Conservation (phyloP, 2,888 invertebrate genomes). For the Nomada ruficornis region DNA sequence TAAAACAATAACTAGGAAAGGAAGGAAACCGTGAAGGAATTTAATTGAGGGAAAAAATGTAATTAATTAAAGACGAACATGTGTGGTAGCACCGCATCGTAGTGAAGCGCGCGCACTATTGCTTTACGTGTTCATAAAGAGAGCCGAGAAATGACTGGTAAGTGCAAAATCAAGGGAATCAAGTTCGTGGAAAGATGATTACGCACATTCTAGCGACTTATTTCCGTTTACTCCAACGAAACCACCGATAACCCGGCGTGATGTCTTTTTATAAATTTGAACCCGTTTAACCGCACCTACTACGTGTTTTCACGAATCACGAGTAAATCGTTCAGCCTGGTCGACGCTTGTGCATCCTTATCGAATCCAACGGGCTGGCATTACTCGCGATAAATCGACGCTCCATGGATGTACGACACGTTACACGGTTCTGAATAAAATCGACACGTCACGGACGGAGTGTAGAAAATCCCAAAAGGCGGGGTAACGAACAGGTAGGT, state of each 20-base stretch:
- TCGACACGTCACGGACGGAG: slow-evolving; percentile 2
- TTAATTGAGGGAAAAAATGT: background rate
- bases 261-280: slow-evolving; percentile 34
- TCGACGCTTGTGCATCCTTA: slow-evolving; percentile 17
- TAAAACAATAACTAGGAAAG: slow-evolving; percentile 20
- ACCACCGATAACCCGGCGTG: background rate
- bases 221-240: background rate
- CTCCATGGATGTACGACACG: background rate
- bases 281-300: slow-evolving; percentile 22
- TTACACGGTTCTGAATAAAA: background rate
- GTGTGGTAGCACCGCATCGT: slow-evolving; percentile 59
- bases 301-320: slow-evolving; percentile 9
- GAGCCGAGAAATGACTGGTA: slow-evolving; percentile 26
- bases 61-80: slow-evolving; percentile 43
- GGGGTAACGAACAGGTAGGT: slow-evolving; percentile 52
- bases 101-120: slow-evolving; percentile 66
- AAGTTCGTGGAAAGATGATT: slow-evolving; percentile 27
- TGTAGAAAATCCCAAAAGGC: background rate
- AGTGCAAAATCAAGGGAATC: slow-evolving; percentile 9
- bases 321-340: slow-evolving; percentile 15
- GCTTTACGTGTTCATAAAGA: slow-evolving; percentile 72
- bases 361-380: slow-evolving; percentile 6
- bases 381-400: slow-evolving; percentile 19
- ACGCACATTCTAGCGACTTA: slow-evolving; percentile 7
- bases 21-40: background rate